These are phyloP conservation scores for Girardinus metallicus DNA, from an alignment of 2,797 vertebrate genomes.

Conservation along the genomic window DNA sequence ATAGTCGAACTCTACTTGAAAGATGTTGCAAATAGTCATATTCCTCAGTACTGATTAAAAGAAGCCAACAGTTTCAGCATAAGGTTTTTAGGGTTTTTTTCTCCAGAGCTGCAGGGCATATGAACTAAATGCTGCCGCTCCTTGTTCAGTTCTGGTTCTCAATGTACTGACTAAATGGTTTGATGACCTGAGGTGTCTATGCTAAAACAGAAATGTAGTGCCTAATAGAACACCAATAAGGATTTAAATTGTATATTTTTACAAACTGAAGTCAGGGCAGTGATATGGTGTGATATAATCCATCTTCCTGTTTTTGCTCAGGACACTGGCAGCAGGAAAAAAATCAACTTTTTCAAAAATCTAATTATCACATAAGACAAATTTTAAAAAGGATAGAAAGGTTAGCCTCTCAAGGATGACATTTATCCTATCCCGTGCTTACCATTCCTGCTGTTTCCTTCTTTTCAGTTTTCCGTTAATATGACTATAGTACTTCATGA, in stretches of 20 bases:
- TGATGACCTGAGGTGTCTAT: neutral
- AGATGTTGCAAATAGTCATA: neutral
- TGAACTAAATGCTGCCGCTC: neutral
- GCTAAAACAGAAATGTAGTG: neutral
- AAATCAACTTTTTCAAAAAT: neutral
- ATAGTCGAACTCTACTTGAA: neutral
- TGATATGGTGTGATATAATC: neutral
- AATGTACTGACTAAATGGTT: neutral
- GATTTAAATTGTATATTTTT: neutral
- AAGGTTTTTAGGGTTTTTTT: neutral
- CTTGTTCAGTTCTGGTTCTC: neutral
- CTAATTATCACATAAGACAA: neutral
- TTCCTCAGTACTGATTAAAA: neutral
- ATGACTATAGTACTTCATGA: neutral
- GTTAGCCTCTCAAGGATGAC: neutral
- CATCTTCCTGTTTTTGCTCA: neutral
- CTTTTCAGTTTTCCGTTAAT: neutral
- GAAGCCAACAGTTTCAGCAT: neutral
- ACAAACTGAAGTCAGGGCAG: neutral
- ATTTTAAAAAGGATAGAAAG: neutral
- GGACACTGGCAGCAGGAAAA: neutral
- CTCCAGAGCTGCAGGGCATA: neutral
- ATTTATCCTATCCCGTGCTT: neutral
- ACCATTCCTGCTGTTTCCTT: neutral
- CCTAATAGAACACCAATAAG: neutral